These are phyloP conservation scores for Atta colombica DNA, from an alignment of 1,140 invertebrate genomes.

Conservation along the genomic window DNA sequence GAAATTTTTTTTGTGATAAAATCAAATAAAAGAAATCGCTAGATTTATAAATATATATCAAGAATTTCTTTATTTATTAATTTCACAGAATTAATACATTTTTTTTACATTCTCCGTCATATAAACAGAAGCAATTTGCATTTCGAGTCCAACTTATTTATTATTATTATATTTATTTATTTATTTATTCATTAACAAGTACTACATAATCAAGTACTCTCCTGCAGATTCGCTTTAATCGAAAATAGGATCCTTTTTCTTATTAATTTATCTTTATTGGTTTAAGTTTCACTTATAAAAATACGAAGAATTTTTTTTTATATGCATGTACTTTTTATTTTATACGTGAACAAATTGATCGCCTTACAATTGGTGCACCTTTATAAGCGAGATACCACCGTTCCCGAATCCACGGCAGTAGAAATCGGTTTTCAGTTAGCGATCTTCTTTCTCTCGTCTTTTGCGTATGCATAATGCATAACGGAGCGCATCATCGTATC, in stretches of 20 bases:
- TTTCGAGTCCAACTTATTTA: too few species aligned
- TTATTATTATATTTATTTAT: too few species aligned
- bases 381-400: not conserved
- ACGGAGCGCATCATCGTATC: slow-evolving; percentile 78
- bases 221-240: too few species aligned
- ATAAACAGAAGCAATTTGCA: not conserved
- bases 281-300: too few species aligned
- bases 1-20: not conserved
- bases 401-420: slow-evolving; percentile 44
- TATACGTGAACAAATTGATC: slow-evolving; percentile 23
- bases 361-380: not conserved
- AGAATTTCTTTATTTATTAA: not conserved
- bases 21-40: not conserved
- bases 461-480: slow-evolving; percentile 77
- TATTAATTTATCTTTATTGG: too few species aligned
- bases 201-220: too few species aligned
- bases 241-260: too few species aligned
- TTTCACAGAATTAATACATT: not conserved
- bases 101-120: not conserved
- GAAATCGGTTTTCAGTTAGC: slow-evolving; percentile 76
- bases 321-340: slow-evolving; percentile 8
- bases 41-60: not conserved
- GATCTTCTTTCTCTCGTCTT: slow-evolving; percentile 16
- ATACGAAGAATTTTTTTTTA: not conserved
- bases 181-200: too few species aligned